Base-by-base conservation (phyloP, 1,140 invertebrate species). In the Drosophila arawakana region DNA sequence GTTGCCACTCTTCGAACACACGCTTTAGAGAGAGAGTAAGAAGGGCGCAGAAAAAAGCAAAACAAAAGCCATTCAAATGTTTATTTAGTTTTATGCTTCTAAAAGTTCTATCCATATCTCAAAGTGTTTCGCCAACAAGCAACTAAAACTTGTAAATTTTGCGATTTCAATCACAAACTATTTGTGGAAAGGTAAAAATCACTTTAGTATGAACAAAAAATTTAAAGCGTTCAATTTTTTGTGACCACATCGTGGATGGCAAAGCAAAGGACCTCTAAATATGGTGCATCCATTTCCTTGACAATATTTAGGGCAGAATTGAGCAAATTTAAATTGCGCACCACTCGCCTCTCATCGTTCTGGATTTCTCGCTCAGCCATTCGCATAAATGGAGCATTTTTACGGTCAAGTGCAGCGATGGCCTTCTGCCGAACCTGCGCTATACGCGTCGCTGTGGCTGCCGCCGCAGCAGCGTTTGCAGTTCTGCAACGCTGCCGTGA, bases 251-350 rank as follows among this genome's bases (percentile, higher is more conserved):
- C 60, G 8, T 72, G 69, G 6, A 72, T 65, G 21, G 69, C 69
- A 41, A 43, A 57, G 10, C 69, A 63, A 3, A 72, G 60, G 7
- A 18, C 49, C 52, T 65, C 69, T 4, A 72, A 7, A 35, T 39
- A 57, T 9, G 18, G 43, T 7, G 52, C 15, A 39, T 72, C 69
- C 69, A 72, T 72, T 57, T 72, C 69, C 0, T 44, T 61, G 7
- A 72, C 11, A 43, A 72, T 46, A 13, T 35, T 47, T 1, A 72
- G 8, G 0, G 52, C 60, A 2, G 52, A 39, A 11, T 30, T 65
- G 0, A 72, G 35, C 35, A 72, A 50, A 43, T 72, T 65, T 2
- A 15, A 15, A 6, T 63, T 71, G 3, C 68, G 67, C 8, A 9
- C 41, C 11, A 39, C n/a, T 0, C 66, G 66, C 2, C 35, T 18